Evolutionary conservation across 2,113 vertebrate species (phyloP), one percentile per base, ranked within the genome.

Genomic region (Cepphus grylle): DNA sequence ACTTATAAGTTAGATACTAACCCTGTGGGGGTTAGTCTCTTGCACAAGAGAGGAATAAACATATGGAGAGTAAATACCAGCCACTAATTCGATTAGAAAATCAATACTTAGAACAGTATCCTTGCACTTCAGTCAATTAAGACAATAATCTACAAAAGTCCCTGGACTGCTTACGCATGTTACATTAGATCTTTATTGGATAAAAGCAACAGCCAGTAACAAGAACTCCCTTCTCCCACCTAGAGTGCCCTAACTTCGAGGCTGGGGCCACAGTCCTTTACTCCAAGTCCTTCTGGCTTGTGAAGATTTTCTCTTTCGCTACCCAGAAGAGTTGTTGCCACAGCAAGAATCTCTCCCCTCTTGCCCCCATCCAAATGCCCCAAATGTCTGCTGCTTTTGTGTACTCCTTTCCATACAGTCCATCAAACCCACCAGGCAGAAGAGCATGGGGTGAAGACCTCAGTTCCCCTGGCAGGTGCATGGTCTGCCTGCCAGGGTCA

Each of bases 51-150:
- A 82, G 30, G 20, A 91, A 93, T 80, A 93, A 94, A 79, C 78
- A 85, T 87, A 81, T 40, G 56, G 43, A 95, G 66, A 74, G 58
- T 85, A 82, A 95, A 95, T 82, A 90, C 8, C 40, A 85, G 84
- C n/a, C 52, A 49, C 67, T 86, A 82, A 95, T 90, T 91, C 93
- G n/a, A 93, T 96, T 91, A 94, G 70, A 85, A 95, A 97, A 94
- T 95, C 93, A 85, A 95, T 95, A 82, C 49, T 63, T 72, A 80
- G 71, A 87, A 76, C 78, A 94, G 66, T 45, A 95, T 82, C 74
- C 74, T 93, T 89, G 69, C 93, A 85, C 66, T 96, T 93, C 47
- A 80, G 66, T 88, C 92, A 91, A 77, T 95, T 95, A 95, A 93
- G 93, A 53, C 56, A 85, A 85, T 90, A 78, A 93, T 52, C 92